A percentile compares a stretch with the other conserved stretches of the same genome.
Conservation (phyloP, 2,113 vertebrate genomes). For the Pachypanchax playfairii region DNA sequence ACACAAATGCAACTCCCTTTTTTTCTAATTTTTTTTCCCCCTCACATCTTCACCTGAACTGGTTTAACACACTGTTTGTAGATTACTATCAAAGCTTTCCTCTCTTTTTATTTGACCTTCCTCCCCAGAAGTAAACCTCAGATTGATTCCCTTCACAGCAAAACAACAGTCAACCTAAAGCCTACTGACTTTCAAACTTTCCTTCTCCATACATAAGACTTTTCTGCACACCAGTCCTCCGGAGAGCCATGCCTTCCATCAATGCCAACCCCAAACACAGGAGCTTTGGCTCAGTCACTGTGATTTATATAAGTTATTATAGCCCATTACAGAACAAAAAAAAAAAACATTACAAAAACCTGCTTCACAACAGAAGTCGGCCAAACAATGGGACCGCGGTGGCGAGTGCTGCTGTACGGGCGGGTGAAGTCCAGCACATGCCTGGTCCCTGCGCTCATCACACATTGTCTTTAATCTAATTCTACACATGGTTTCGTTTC, state of each 20-base stretch:
- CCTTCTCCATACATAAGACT: conserved; percentile 55
- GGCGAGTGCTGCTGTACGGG: conserved; percentile 47
- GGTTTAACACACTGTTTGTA: conserved; percentile 70
- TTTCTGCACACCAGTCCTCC: conserved; percentile 61
- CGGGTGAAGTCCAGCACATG: conserved; percentile 70
- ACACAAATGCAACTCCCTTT: conserved; percentile 48
- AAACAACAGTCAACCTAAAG: conserved; percentile 69
- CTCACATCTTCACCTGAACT: conserved; percentile 65
- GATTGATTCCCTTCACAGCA: conserved; percentile 64
- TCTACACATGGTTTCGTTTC: conserved; percentile 82
- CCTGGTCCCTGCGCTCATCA: conserved; percentile 69
- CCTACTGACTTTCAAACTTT: conserved; percentile 74
- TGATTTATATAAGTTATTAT: conserved; percentile 83
- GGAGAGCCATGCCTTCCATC: conserved; percentile 71
- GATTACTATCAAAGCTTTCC: conserved; percentile 72
- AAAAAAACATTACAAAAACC: conserved; percentile 73
- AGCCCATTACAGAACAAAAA: conserved; percentile 77
- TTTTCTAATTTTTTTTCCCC: conserved; percentile 40
- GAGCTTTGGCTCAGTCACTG: conserved; percentile 67
- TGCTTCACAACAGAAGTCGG: conserved; percentile 67
- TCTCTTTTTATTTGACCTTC: conserved; percentile 70
- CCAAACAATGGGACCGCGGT: conserved; percentile 68
- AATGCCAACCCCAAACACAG: conserved; percentile 73
- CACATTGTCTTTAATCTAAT: conserved; percentile 83
- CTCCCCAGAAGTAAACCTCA: conserved; percentile 65